Evolutionary conservation across 2,113 vertebrate species (phyloP).

Genomic region (Lanius ludovicianus): DNA sequence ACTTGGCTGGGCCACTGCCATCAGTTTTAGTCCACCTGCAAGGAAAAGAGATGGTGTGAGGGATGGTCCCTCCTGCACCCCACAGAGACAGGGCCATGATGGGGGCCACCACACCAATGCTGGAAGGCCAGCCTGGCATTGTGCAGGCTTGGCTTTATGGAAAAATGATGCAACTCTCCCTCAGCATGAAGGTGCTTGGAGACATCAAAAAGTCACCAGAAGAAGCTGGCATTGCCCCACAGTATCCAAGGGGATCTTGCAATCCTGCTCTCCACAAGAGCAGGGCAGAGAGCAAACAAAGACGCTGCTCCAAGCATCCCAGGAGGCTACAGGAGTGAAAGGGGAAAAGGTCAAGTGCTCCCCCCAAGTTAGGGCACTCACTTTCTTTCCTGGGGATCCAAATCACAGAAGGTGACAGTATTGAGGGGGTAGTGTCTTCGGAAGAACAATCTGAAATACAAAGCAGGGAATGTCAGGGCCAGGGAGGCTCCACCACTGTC

Average conservation of each 20-base stretch:
- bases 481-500: neutral
- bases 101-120: neutral
- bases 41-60: neutral
- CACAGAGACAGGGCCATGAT: neutral
- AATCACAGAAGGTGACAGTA: slow-evolving; percentile 93
- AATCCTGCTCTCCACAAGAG: neutral
- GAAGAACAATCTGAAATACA: slow-evolving; percentile 88
- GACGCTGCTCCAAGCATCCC: neutral
- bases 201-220: neutral
- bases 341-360: neutral
- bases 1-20: slow-evolving; percentile 47
- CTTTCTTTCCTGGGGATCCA: slow-evolving; percentile 97
- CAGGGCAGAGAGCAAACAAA: neutral
- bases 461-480: neutral
- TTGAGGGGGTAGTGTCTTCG: slow-evolving; percentile 92
- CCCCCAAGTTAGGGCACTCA: slow-evolving; percentile 69
- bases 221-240: neutral
- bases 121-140: neutral
- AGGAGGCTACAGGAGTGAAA: neutral
- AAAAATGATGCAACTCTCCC: neutral
- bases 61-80: neutral
- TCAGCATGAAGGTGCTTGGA: neutral
- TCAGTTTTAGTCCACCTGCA: slow-evolving; percentile 65
- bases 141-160: neutral
- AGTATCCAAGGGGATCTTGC: neutral